These are phyloP conservation scores for Notodonta dromedarius DNA, from an alignment of 2,888 invertebrate species.

Conservation along the genomic window DNA sequence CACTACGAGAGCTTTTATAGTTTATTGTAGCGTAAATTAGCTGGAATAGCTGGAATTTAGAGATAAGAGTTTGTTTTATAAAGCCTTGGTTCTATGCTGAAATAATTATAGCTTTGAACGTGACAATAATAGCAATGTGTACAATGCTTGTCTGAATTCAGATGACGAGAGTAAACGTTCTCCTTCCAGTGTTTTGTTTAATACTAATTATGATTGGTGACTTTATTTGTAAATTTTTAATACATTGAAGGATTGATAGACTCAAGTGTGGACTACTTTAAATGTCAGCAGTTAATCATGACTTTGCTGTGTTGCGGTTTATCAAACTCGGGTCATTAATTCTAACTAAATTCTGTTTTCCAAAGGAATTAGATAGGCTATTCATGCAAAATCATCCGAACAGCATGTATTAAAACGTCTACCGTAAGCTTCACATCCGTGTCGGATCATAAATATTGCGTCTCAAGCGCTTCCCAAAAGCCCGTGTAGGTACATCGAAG, in stretches of 20 bases:
- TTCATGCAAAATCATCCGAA: not conserved
- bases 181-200: too few relatives aligned
- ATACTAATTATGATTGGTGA: too few relatives aligned
- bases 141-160: not conserved
- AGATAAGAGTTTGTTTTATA: not conserved
- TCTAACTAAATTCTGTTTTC: not conserved
- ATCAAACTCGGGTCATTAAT: too few relatives aligned
- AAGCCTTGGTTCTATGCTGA: not conserved
- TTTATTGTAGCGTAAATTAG: slow-evolving; percentile 2
- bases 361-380: not conserved
- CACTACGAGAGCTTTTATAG: not conserved
- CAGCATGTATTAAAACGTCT: not conserved
- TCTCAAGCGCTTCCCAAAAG: slow-evolving; percentile 15
- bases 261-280: too few relatives aligned
- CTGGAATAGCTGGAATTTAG: not conserved
- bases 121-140: not conserved
- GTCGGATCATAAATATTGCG: slow-evolving; percentile 21
- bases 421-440: slow-evolving; percentile 10
- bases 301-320: too few relatives aligned
- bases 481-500: slow-evolving; percentile 11
- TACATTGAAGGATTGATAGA: too few relatives aligned
- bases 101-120: not conserved
- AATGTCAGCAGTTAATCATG: too few relatives aligned
- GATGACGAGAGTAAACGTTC: too few relatives aligned
- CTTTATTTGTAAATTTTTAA: too few relatives aligned